Evolutionary conservation across 1,140 invertebrate genomes (phyloP).

Genomic region (Drosophila gunungcola): DNA sequence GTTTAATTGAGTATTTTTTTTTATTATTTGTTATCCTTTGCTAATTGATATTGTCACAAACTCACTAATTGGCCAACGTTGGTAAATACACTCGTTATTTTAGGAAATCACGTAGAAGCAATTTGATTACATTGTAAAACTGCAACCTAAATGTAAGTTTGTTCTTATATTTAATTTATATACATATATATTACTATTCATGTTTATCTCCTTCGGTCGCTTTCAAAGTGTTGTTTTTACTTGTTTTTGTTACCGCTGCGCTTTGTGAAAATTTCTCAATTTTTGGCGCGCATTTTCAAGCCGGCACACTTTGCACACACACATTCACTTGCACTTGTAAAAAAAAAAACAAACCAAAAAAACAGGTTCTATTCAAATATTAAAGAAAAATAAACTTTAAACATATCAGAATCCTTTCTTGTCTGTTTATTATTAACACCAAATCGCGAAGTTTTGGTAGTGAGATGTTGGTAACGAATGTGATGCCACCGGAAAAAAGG

Average conservation of each 20-base stretch:
- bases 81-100: conserved; percentile 10
- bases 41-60: conserved; percentile 18
- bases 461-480: conserved; percentile 6
- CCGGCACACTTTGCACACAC: conserved; percentile 34
- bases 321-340: conserved; percentile 6
- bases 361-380: not conserved
- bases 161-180: not conserved
- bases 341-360: conserved; percentile 20
- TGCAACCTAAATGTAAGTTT: not conserved
- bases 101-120: not conserved
- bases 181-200: conserved; percentile 19
- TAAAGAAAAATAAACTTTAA: not conserved
- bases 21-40: conserved; percentile 24
- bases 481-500: conserved; percentile 3
- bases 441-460: conserved; percentile 20
- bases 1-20: not conserved
- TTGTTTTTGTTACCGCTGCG: conserved; percentile 6
- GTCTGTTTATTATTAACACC: not conserved
- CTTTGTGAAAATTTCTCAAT: conserved; percentile 34
- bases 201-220: conserved; percentile 12
- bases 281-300: conserved; percentile 54
- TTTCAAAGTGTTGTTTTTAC: conserved; percentile 3
- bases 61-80: conserved; percentile 19
- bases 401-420: not conserved
- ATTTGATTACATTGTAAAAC: conserved; percentile 30